Percentiles rank a stretch among this genome's conserved stretches.
phyloP scores from a whole-genome alignment of 2,888 invertebrate species.

The Hedychridium roseum region DNA sequence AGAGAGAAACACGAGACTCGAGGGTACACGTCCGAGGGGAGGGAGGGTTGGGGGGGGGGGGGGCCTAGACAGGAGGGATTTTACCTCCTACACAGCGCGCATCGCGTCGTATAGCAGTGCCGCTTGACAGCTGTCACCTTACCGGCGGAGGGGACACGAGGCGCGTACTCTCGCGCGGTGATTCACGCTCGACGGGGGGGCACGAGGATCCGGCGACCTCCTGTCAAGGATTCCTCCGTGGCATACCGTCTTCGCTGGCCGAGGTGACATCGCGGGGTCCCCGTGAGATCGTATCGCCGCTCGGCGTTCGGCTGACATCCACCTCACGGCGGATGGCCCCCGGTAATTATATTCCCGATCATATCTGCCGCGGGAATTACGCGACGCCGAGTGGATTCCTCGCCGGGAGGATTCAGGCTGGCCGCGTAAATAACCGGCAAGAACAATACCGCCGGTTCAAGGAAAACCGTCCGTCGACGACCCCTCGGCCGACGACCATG shows the following conservation, averaged over 20 bases:
- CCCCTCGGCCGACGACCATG: too few species aligned
- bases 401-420: too few species aligned
- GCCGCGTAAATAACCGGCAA: too few species aligned
- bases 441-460: too few species aligned
- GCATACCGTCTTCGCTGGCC: slow-evolving; percentile 37
- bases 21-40: slow-evolving; percentile 6
- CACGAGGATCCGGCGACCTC: slow-evolving; percentile 54
- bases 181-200: slow-evolving; percentile 57
- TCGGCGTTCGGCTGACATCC: too few species aligned
- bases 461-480: too few species aligned
- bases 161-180: slow-evolving; percentile 50
- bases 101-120: slow-evolving; percentile 36
- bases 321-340: too few species aligned
- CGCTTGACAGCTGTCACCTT: slow-evolving; percentile 62
- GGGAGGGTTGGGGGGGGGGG: too few species aligned
- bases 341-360: too few species aligned
- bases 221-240: slow-evolving; percentile 54
- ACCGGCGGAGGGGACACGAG: slow-evolving; percentile 54
- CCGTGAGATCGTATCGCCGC: slow-evolving; percentile 42
- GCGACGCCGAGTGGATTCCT: too few species aligned
- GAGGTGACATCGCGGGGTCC: slow-evolving; percentile 54
- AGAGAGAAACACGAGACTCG: background rate
- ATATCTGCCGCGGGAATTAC: too few species aligned
- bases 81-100: slow-evolving; percentile 13
- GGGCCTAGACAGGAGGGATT: slow-evolving; percentile 7